Evolutionary conservation across 2,888 invertebrate species (phyloP).

Genomic region (Pasiphila rectangulata): DNA sequence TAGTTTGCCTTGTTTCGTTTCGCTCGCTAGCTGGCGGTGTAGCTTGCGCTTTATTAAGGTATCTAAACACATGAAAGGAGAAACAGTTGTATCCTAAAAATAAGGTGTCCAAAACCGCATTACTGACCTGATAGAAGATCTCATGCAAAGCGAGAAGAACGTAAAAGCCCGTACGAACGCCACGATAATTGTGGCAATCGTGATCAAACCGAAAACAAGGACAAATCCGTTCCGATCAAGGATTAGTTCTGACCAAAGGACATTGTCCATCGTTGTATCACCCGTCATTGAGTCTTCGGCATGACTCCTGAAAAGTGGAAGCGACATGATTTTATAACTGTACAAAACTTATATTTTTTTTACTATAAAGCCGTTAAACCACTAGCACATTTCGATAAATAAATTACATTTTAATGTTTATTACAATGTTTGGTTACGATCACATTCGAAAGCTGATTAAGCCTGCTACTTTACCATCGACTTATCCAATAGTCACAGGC

Average conservation of each 20-base stretch:
- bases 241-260: slow-evolving; percentile 62
- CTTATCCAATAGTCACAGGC: slow-evolving; percentile 73
- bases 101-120: no score
- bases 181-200: slow-evolving; percentile 78
- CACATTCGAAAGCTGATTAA: background rate
- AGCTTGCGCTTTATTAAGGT: no score
- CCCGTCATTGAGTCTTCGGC: slow-evolving; percentile 68
- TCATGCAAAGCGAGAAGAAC: slow-evolving; percentile 84
- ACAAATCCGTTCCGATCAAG: slow-evolving; percentile 56
- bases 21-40: no score
- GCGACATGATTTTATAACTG: no score
- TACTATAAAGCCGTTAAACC: no score
- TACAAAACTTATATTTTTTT: no score
- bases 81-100: no score
- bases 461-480: slow-evolving; percentile 48
- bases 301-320: slow-evolving; percentile 60
- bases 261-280: slow-evolving; percentile 59
- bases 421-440: no score
- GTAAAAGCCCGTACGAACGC: slow-evolving; percentile 83
- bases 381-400: no score
- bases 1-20: no score
- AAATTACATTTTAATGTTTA: no score
- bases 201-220: slow-evolving; percentile 80
- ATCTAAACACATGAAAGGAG: no score
- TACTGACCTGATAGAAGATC: slow-evolving; percentile 81